A percentile compares a stretch with the other conserved stretches of the same genome.
These are phyloP conservation scores for Chaetodon trifascialis DNA, from an alignment of 2,113 vertebrate genomes.

Conservation along the genomic window DNA sequence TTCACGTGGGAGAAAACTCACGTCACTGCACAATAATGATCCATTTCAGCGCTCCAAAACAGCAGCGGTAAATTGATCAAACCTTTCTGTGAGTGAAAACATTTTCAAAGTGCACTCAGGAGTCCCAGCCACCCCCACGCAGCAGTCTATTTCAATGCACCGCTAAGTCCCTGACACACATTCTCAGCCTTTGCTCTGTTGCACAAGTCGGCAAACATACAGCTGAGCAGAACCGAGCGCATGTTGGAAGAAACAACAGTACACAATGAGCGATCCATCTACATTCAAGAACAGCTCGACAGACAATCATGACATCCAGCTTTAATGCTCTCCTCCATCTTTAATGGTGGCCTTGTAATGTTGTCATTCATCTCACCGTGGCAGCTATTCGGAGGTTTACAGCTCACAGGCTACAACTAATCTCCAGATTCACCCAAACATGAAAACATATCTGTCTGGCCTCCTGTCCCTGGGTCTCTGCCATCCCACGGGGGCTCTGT, in stretches of 20 bases:
- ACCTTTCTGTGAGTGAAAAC: conserved; percentile 22
- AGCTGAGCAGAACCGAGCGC: not conserved
- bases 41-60: conserved; percentile 33
- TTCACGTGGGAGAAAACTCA: conserved; percentile 38
- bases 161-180: conserved; percentile 31
- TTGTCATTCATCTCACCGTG: conserved; percentile 13
- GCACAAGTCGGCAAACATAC: conserved; percentile 61
- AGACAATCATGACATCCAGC: conserved; percentile 6
- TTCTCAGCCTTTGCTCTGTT: conserved; percentile 60
- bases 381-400: not conserved
- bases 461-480: conserved; percentile 24
- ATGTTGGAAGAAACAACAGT: not conserved
- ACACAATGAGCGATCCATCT: conserved; percentile 14
- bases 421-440: conserved; percentile 58
- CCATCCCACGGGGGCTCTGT: conserved; percentile 3
- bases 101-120: conserved; percentile 39
- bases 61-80: conserved; percentile 34
- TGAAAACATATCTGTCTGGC: conserved; percentile 49
- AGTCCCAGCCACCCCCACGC: conserved; percentile 2
- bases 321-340: conserved; percentile 49
- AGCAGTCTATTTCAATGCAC: conserved; percentile 42
- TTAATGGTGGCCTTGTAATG: conserved; percentile 45
- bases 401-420: conserved; percentile 14
- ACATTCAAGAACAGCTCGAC: not conserved
- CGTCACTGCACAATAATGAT: conserved; percentile 38